Evolutionary conservation across 1,140 invertebrate genomes (phyloP).

Genomic region (Condylostylus longicornis): DNA sequence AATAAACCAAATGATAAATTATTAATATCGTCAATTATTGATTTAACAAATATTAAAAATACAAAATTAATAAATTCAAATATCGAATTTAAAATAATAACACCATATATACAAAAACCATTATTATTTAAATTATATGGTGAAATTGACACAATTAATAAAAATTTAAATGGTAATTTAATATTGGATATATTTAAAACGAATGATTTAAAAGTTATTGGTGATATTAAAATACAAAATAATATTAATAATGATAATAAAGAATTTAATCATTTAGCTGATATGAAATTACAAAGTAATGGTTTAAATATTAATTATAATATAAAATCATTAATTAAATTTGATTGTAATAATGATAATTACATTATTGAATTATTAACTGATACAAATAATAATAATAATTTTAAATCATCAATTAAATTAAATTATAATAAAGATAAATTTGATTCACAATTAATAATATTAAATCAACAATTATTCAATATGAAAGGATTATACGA

Average conservation of each 20-base stretch:
- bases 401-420: too few relatives aligned
- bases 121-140: slow-evolving; percentile 37
- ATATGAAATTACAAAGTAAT: slow-evolving; percentile 12
- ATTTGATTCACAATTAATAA: too few relatives aligned
- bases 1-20: slow-evolving; percentile 49
- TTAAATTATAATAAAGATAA: slow-evolving; percentile 13
- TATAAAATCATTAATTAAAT: too few relatives aligned
- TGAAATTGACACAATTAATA: slow-evolving; percentile 30
- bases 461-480: slow-evolving; percentile 18
- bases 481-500: slow-evolving; percentile 11
- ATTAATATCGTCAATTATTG: slow-evolving; percentile 26
- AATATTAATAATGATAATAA: too few relatives aligned
- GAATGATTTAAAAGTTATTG: slow-evolving; percentile 43
- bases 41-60: too few relatives aligned
- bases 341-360: too few relatives aligned
- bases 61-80: too few relatives aligned
- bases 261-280: slow-evolving; percentile 18
- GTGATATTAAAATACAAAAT: slow-evolving; percentile 12
- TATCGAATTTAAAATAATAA: too few relatives aligned
- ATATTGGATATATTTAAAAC: slow-evolving; percentile 46
- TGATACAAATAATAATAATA: too few relatives aligned
- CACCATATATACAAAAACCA: too few relatives aligned
- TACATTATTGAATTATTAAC: neutral
- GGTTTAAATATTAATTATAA: slow-evolving; percentile 21
- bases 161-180: slow-evolving; percentile 33